These are phyloP conservation scores for Caenorhabditis sp. DNA, from an alignment of 2,888 invertebrate genomes.

Conservation along the genomic window DNA sequence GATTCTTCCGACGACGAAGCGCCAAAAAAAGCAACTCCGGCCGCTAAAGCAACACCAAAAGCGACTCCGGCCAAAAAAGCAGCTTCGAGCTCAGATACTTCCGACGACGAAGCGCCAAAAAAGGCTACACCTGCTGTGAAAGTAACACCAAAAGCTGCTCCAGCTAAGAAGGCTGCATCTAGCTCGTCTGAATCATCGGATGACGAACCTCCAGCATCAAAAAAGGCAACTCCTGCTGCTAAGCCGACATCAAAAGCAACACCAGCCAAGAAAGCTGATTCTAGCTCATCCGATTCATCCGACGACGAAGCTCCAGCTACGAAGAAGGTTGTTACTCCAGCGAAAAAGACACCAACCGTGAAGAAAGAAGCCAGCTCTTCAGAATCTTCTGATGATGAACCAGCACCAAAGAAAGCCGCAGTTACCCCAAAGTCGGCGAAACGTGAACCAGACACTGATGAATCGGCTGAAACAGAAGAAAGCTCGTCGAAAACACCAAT, in stretches of 20 bases:
- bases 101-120: slow-evolving; percentile 28
- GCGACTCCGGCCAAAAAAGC: slow-evolving; percentile 29
- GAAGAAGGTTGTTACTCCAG: no score
- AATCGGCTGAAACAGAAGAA: slow-evolving; percentile 39
- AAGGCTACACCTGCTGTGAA: slow-evolving; percentile 8
- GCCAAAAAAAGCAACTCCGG: slow-evolving; percentile 9
- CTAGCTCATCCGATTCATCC: slow-evolving; percentile 15
- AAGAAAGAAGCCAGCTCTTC: slow-evolving; percentile 47
- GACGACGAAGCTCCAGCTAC: slow-evolving; percentile 33
- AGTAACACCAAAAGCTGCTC: slow-evolving; percentile 12
- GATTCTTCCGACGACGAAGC: slow-evolving; percentile 26
- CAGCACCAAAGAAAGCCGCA: slow-evolving; percentile 14
- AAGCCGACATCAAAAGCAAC: slow-evolving; percentile 6
- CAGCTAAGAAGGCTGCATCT: slow-evolving; percentile 39
- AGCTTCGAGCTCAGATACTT: slow-evolving; percentile 38
- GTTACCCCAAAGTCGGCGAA: slow-evolving; percentile 13
- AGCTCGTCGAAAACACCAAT: slow-evolving; percentile 32
- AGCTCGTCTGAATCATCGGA: slow-evolving; percentile 22
- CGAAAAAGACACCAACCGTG: slow-evolving; percentile 36
- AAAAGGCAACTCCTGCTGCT: slow-evolving; percentile 16
- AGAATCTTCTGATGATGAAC: slow-evolving; percentile 36
- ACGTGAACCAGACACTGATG: slow-evolving; percentile 20
- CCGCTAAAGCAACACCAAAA: slow-evolving; percentile 21
- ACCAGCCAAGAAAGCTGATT: slow-evolving; percentile 21
- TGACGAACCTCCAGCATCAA: slow-evolving; percentile 23